phyloP scores from a whole-genome alignment of 2,888 invertebrate species.

The Lypha dubia region DNA sequence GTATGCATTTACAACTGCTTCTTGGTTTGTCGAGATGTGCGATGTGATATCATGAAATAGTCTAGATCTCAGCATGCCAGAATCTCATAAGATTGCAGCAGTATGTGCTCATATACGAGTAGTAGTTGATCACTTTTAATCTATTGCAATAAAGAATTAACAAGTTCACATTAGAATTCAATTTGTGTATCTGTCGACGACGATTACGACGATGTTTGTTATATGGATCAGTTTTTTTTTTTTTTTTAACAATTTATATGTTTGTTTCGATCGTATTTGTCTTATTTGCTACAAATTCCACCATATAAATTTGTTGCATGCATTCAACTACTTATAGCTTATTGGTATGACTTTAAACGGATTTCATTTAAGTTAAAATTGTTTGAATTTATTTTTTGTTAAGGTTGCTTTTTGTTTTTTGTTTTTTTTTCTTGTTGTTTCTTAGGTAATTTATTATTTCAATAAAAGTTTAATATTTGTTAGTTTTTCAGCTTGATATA shows the following conservation, averaged over 20 bases:
- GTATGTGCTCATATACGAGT: no score
- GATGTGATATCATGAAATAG: constrained; percentile 56
- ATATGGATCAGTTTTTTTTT: constrained; percentile 9
- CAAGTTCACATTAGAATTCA: constrained; percentile 72
- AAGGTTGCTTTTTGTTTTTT: background rate
- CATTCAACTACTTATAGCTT: constrained; percentile 39
- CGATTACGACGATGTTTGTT: constrained; percentile 34
- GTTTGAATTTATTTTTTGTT: constrained; percentile 16
- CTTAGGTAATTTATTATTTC: constrained; percentile 68
- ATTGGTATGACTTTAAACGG: constrained; percentile 58
- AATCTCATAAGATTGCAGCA: constrained; percentile 59
- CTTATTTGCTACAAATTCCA: constrained; percentile 50
- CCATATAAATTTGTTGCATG: constrained; percentile 54
- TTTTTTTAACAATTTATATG: no score
- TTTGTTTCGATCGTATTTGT: constrained; percentile 36
- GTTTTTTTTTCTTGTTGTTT: background rate
- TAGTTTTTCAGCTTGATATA: constrained; percentile 39
- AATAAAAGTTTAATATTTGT: constrained; percentile 68
- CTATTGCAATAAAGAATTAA: constrained; percentile 68
- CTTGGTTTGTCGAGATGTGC: constrained; percentile 6
- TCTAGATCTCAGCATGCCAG: constrained; percentile 68
- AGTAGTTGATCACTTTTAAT: constrained; percentile 63
- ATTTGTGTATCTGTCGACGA: constrained; percentile 67
- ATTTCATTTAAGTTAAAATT: constrained; percentile 54
- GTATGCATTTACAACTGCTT: background rate